These are phyloP conservation scores for Clitarchus hookeri DNA, from an alignment of 2,888 invertebrate species.

Conservation along the genomic window DNA sequence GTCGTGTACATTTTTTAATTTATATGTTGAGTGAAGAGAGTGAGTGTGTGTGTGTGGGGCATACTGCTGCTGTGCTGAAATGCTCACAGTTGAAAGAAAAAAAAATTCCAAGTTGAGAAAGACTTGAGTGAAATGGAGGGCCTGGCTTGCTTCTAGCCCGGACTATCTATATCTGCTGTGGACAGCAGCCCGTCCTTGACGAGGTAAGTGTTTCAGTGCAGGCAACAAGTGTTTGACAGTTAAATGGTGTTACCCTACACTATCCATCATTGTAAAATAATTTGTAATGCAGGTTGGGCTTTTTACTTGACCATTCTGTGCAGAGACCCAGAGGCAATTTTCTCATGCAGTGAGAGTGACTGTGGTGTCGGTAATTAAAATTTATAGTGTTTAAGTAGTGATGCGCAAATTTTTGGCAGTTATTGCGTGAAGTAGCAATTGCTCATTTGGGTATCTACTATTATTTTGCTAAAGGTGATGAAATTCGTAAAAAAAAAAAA, in stretches of 20 bases:
- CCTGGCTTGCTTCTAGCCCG: neutral
- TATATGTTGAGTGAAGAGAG: neutral
- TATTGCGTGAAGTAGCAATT: too few species aligned
- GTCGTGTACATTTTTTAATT: neutral
- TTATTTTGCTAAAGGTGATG: too few species aligned
- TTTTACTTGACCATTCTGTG: too few species aligned
- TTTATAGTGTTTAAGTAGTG: too few species aligned
- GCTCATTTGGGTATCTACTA: too few species aligned
- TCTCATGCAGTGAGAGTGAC: too few species aligned
- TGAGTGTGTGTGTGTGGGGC: neutral
- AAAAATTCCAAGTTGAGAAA: neutral
- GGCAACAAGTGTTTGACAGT: neutral
- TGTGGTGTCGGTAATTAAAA: too few species aligned
- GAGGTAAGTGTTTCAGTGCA: neutral
- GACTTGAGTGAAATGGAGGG: neutral
- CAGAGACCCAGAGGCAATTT: too few species aligned
- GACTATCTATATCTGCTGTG: neutral
- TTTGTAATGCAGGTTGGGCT: too few species aligned
- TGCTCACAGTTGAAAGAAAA: neutral
- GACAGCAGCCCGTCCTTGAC: neutral
- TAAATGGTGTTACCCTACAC: neutral
- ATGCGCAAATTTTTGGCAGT: too few species aligned
- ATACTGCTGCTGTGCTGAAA: neutral
- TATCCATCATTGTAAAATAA: conserved; percentile 3
- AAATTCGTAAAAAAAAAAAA: too few species aligned